These are phyloP conservation scores for Zingel zingel DNA, from an alignment of 2,113 vertebrate species.

Conservation along the genomic window DNA sequence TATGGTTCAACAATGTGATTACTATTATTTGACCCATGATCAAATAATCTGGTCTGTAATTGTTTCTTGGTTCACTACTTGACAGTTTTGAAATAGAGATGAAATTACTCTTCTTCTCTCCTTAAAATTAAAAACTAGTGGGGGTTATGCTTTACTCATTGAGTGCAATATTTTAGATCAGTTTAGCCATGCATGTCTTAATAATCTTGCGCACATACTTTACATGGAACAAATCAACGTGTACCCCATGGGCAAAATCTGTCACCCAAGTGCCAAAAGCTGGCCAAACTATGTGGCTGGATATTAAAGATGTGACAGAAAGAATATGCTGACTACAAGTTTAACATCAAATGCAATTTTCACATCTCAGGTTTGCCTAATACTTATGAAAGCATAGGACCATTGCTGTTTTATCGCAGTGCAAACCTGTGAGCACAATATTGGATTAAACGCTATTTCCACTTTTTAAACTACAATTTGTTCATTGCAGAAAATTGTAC, in stretches of 20 bases:
- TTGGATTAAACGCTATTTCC: neutral
- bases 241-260: conserved; percentile 26
- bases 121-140: neutral
- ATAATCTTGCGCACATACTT: conserved; percentile 4
- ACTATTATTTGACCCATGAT: too few relatives aligned
- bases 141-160: neutral
- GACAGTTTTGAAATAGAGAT: neutral
- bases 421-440: neutral
- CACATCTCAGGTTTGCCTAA: conserved; percentile 16
- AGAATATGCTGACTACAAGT: conserved; percentile 39
- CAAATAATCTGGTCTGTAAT: too few relatives aligned
- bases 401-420: conserved; percentile 4
- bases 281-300: conserved; percentile 7
- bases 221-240: conserved; percentile 36
- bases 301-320: conserved; percentile 38
- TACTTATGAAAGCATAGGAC: conserved; percentile 39
- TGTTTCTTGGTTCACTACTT: neutral
- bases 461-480: neutral
- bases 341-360: conserved; percentile 40
- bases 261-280: conserved; percentile 27
- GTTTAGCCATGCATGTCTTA: conserved; percentile 12
- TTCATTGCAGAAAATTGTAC: neutral
- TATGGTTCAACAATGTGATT: too few relatives aligned
- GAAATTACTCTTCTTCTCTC: neutral
- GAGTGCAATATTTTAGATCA: neutral